Conservation (phyloP, 1,140 invertebrate genomes). For the Drosophila repleta region DNA sequence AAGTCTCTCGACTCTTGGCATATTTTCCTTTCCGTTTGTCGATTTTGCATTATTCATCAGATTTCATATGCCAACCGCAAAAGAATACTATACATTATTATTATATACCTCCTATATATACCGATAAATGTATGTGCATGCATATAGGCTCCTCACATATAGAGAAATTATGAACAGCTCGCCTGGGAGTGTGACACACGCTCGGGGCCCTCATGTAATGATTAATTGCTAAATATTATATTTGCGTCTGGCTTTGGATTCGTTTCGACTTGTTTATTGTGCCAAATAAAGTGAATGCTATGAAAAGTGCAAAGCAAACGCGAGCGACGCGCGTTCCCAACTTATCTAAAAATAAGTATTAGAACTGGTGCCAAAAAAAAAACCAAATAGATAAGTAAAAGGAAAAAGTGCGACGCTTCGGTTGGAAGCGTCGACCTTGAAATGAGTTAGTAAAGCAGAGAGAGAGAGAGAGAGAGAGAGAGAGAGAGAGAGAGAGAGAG, state of each 20-base stretch:
- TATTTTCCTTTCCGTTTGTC: background rate
- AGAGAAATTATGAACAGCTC: conserved; percentile 19
- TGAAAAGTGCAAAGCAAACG: conserved; percentile 1
- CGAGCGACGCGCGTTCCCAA: conserved; percentile 43
- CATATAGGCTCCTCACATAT: background rate
- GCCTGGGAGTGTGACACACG: conserved; percentile 37
- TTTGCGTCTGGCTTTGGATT: conserved; percentile 31
- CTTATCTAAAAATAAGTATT: conserved; percentile 74
- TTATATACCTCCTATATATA: background rate
- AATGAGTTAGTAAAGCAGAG: too few species aligned
- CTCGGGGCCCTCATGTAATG: conserved; percentile 45
- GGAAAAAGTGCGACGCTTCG: conserved; percentile 16
- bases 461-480: background rate
- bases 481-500: background rate
- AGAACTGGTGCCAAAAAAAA: conserved; percentile 73
- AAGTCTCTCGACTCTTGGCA: too few species aligned
- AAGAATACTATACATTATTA: conserved; percentile 24
- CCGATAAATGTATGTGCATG: background rate
- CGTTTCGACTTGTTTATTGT: conserved; percentile 32
- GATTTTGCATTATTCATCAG: conserved; percentile 18
- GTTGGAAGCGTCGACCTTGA: conserved; percentile 56
- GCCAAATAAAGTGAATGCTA: conserved; percentile 37
- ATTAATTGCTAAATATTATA: conserved; percentile 59
- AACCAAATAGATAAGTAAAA: conserved; percentile 29
- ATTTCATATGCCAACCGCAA: conserved; percentile 25